Conservation (phyloP, 2,113 vertebrate species). For the Puffinus mauretanicus region DNA sequence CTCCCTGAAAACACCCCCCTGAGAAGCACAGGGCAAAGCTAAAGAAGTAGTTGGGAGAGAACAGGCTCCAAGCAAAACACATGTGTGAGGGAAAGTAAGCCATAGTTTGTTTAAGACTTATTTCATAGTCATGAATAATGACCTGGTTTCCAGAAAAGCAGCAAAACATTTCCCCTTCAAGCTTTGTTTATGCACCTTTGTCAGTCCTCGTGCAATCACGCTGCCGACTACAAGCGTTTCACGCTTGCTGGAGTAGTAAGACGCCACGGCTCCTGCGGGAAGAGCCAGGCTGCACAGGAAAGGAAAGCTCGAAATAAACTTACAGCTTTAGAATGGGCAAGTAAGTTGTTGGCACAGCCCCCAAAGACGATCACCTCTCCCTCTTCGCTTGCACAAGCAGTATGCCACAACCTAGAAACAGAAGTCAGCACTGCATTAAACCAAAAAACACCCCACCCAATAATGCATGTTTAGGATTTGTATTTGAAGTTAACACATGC, state of each 20-base stretch:
- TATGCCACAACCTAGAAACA: constrained; percentile 89
- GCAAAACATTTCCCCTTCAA: not conserved
- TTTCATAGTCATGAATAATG: not conserved
- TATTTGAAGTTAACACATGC: not conserved
- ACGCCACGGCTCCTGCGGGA: not conserved
- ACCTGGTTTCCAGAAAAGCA: not conserved
- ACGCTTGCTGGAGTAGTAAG: fast-evolving
- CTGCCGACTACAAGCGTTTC: not conserved
- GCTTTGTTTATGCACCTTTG: not conserved
- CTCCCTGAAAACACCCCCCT: not conserved
- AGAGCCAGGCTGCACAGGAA: not conserved
- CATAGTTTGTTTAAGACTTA: not conserved
- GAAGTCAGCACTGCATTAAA: not conserved
- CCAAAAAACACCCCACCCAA: fast-evolving
- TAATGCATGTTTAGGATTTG: fast-evolving
- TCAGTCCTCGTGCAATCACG: fast-evolving
- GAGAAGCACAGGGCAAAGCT: not conserved
- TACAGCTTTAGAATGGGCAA: constrained; percentile 91
- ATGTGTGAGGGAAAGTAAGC: not conserved
- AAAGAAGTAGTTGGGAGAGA: not conserved
- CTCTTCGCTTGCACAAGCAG: constrained; percentile 88
- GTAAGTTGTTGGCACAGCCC: constrained; percentile 95
- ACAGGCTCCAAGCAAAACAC: not conserved
- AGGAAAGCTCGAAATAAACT: constrained; percentile 49
- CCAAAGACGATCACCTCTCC: constrained; percentile 96